Evolutionary conservation across 2,888 invertebrate genomes (phyloP), one percentile per base, ranked within the genome.

Genomic region (Scrobipalpa atriplicella): DNA sequence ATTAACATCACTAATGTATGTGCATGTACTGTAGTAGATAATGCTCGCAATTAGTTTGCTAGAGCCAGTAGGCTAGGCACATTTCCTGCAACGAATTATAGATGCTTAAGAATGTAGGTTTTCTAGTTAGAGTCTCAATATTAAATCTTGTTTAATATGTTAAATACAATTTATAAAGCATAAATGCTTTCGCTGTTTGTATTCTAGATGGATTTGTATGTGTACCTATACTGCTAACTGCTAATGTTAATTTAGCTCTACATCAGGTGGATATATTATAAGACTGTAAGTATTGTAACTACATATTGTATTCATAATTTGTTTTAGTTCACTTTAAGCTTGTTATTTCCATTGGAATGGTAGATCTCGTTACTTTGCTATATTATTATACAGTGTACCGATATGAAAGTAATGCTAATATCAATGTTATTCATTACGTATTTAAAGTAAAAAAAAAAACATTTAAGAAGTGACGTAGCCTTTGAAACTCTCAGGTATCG

Each of bases 281-380:
- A 89, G 90, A 90, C 90, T 91, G 89, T 87, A 86, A 79, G 78
- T 86, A 83, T 29, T 16, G 16, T 58, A 58, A 58, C 74, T 78
- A 74, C 29, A n/a, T 78, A 81, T 83, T 83, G 80, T 83, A 56
- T 56, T 56, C 54, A 21, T 56, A 56, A 56, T 21, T 56, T 56
- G 21, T 21, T 56, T 21, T 21, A 21, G 21, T 56, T 21, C 10
- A 56, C 21, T 21, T n/a, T 47, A n/a, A 47, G 47, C 47, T 80
- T 68, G 78, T 72, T 80, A 78, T 83, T 76, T 77, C 74, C 74
- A 78, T 89, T 89, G 85, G 77, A 84, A 83, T 83, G 87, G 87
- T 90, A 92, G 92, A 91, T 92, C 92, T 91, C 91, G 89, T 87
- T 87, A 81, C 38, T 58, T 78, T 77, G 76, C 77, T 79, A 78